Conservation (phyloP, 2,113 vertebrate species). For the Callochromis pleurospilus region DNA sequence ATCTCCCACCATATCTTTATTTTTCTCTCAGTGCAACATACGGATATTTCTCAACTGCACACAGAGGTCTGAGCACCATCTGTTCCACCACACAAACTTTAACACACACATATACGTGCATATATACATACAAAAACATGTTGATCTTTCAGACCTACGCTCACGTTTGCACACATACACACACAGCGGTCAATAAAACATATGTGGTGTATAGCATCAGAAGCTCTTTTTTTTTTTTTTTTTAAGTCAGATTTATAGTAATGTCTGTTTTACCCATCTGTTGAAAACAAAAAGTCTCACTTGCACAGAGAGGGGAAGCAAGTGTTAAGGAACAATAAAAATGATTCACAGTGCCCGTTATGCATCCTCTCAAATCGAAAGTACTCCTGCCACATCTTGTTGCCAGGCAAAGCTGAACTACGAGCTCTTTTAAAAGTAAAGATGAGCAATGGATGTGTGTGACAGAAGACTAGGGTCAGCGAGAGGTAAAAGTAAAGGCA, state of each 20-base stretch:
- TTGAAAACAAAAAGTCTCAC: constrained; percentile 51
- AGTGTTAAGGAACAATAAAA: constrained; percentile 68
- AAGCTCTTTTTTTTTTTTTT: background rate
- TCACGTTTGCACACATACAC: background rate
- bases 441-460: background rate
- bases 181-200: constrained; percentile 58
- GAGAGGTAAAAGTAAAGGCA: constrained; percentile 33
- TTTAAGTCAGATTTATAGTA: constrained; percentile 53
- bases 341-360: constrained; percentile 60
- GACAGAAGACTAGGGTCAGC: background rate
- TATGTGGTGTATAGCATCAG: constrained; percentile 47
- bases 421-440: constrained; percentile 32
- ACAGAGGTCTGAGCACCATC: constrained; percentile 63
- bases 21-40: constrained; percentile 50
- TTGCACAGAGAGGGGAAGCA: constrained; percentile 32
- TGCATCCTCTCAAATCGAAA: constrained; percentile 42
- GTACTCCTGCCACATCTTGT: constrained; percentile 52
- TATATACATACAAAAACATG: constrained; percentile 24
- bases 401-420: constrained; percentile 52
- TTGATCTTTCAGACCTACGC: background rate
- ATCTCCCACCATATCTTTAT: constrained; percentile 22
- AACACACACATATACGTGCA: background rate
- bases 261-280: constrained; percentile 72
- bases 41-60: constrained; percentile 57
- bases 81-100: constrained; percentile 53